A percentile compares a stretch with the other conserved stretches of the same genome.
Conservation (phyloP, 2,797 vertebrate genomes). For the Pipistrellus pipistrellus region DNA sequence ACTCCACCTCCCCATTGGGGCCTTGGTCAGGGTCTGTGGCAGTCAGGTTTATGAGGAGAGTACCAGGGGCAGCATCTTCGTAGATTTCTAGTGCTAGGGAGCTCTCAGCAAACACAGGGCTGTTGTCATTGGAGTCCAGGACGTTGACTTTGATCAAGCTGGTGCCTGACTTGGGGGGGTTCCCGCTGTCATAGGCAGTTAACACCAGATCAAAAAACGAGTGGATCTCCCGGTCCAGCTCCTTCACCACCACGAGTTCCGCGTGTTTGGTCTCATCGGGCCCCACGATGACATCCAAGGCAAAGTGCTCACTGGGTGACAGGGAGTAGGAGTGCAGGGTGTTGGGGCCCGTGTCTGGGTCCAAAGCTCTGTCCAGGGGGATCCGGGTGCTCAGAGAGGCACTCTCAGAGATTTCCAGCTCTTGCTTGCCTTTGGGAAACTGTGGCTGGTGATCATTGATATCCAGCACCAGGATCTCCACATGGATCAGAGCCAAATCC, state of each 20-base stretch:
- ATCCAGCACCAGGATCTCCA: constrained; percentile 94
- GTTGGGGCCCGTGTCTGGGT: constrained; percentile 92
- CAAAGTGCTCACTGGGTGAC: constrained; percentile 93
- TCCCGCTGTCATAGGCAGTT: constrained; percentile 93
- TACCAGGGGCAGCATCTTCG: constrained; percentile 92
- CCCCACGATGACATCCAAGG: constrained; percentile 90
- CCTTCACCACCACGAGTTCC: constrained; percentile 93
- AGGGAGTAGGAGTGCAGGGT: constrained; percentile 92
- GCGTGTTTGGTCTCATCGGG: constrained; percentile 92
- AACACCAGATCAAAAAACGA: constrained; percentile 92
- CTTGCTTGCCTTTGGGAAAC: constrained; percentile 92
- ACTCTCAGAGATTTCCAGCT: constrained; percentile 96
- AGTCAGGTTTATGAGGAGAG: constrained; percentile 92
- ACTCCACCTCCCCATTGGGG: constrained; percentile 95
- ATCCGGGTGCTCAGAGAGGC: constrained; percentile 92
- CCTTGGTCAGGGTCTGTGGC: constrained; percentile 96
- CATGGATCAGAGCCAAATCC: constrained; percentile 91
- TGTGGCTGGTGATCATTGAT: constrained; percentile 94
- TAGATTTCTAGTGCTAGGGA: constrained; percentile 90
- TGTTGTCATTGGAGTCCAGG: constrained; percentile 96
- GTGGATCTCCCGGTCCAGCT: constrained; percentile 94
- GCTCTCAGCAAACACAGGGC: constrained; percentile 93
- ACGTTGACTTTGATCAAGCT: constrained; percentile 92
- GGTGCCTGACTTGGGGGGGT: constrained; percentile 93
- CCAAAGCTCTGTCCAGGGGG: constrained; percentile 93